Evolutionary conservation across 2,888 invertebrate species (phyloP), one percentile per base, ranked within the genome.

Genomic region (Elegia similella): DNA sequence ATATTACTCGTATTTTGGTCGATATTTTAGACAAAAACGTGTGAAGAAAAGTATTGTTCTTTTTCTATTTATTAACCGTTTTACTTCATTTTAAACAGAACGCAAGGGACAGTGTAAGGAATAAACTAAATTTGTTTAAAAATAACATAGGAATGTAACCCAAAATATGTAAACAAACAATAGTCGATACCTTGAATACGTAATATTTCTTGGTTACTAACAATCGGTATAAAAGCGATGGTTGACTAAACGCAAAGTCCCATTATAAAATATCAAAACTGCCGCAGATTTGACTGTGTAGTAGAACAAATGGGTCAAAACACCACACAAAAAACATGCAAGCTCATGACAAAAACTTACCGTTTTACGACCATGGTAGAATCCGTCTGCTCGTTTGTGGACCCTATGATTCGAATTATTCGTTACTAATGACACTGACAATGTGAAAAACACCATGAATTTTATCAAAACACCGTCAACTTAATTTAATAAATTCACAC

Each of bases 301-400:
- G n/a, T 13, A 23, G 29, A 47, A 42, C n/a, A 56, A 42, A 42
- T 48, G 5, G 47, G 38, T 60, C 50, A 44, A 46, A 44, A 50
- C n/a, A 47, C 12, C 16, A 32, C 23, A 54, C 42, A 58, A 63
- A 61, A 59, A 60, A 57, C 52, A 55, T 46, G 56, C 50, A 50
- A 48, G 67, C 56, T 52, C 54, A 71, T 65, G 47, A 67, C 59
- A 66, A 72, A 67, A 75, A 84, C 91, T 86, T 78, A 92, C 91
- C 90, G 91, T 91, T 92, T 92, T 87, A 92, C 91, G 88, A 91
- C 92, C 92, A 92, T 92, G 89, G 84, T 92, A 90, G 89, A 90
- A 88, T 89, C 91, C 92, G 92, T 92, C 82, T 82, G 86, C 84
- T 88, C 92, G 84, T 84, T 88, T 86, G 84, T 89, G 86, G 92